Conservation (phyloP, 1,140 invertebrate genomes). For the Macrobrachium nipponense region DNA sequence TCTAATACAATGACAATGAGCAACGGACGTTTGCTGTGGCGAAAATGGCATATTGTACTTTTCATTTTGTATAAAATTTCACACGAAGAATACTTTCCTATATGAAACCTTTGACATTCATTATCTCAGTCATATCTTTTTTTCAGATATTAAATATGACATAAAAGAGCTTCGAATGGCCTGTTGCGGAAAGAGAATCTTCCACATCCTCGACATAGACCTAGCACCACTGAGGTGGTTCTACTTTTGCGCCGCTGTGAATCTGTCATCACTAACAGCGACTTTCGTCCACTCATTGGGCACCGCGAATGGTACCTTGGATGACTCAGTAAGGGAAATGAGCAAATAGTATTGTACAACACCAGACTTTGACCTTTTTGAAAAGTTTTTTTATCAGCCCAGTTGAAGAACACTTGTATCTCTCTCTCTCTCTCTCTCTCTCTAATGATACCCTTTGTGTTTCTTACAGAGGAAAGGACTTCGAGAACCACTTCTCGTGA, state of each 20-base stretch:
- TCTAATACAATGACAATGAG: too few species aligned
- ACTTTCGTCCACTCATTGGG: neutral
- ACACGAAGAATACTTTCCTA: neutral
- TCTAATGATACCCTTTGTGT: neutral
- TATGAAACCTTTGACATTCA: neutral
- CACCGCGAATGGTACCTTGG: neutral
- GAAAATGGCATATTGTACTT: too few species aligned
- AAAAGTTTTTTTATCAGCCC: too few species aligned
- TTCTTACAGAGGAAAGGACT: neutral
- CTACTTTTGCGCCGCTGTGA: conserved; percentile 30
- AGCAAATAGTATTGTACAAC: too few species aligned
- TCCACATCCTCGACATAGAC: neutral
- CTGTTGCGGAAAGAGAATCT: conserved; percentile 26
- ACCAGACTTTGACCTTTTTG: too few species aligned
- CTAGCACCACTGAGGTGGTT: conserved; percentile 21
- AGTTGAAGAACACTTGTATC: too few species aligned
- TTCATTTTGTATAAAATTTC: too few species aligned
- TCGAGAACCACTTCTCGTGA: neutral
- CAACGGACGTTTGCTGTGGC: too few species aligned
- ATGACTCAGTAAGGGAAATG: neutral
- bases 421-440: neutral
- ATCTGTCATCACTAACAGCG: neutral
- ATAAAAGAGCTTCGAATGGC: conserved; percentile 23
- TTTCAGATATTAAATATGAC: conserved; percentile 21
- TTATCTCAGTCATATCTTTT: neutral